A percentile compares a stretch with the other conserved stretches of the same genome.
Evolutionary conservation across 2,113 vertebrate genomes (phyloP).

Genomic region (Thermophis baileyi): DNA sequence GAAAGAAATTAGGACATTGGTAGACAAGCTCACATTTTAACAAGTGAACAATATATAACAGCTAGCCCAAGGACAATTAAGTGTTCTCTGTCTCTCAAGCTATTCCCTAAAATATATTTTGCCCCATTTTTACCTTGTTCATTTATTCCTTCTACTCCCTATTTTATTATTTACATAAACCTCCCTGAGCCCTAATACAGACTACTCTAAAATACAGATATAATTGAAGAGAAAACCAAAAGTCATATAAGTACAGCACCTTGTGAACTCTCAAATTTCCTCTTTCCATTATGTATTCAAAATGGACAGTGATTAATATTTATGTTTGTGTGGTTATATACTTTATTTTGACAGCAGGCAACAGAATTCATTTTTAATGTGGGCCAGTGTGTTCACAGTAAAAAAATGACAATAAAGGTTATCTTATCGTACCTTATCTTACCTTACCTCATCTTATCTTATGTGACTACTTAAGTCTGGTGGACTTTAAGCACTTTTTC

Average conservation of each 20-base stretch:
- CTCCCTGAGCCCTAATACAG: not conserved
- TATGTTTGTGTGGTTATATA: too few species aligned
- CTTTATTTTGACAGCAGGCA: too few species aligned
- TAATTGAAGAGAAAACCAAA: not conserved
- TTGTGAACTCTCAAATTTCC: too few species aligned
- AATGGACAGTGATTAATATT: too few species aligned
- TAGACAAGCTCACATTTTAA: slow-evolving; percentile 11
- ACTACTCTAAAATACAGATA: not conserved
- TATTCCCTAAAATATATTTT: not conserved
- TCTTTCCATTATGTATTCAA: too few species aligned
- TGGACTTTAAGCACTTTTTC: not conserved
- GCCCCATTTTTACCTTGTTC: not conserved
- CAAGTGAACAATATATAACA: not conserved
- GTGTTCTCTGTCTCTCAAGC: not conserved
- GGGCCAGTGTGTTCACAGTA: too few species aligned
- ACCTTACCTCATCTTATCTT: too few species aligned
- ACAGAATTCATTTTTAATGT: too few species aligned
- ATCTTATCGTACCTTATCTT: too few species aligned
- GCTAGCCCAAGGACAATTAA: not conserved
- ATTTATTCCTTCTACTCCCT: not conserved
- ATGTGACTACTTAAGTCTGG: not conserved
- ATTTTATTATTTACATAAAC: not conserved
- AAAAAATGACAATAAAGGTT: too few species aligned
- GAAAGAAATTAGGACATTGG: not conserved
- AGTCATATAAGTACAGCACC: not conserved